Base-by-base conservation (phyloP, 2,888 invertebrate genomes). In the Diarsia mendica region DNA sequence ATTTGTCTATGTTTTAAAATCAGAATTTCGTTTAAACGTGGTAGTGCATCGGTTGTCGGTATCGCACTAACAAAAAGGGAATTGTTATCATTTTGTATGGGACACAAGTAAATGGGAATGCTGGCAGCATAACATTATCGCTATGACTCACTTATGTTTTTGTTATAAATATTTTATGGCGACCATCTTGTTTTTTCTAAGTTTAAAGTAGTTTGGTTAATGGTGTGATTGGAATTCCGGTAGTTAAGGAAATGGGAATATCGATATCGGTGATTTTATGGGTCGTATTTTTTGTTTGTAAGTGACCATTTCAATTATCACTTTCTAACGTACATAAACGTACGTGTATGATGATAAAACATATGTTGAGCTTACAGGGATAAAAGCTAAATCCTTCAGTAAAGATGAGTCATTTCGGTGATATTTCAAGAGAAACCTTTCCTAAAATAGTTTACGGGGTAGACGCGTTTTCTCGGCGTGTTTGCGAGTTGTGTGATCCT, bases 51-150 rank as follows among this genome's bases (percentile, higher is more conserved):
- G 91, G 90, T 79, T 88, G 92, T 89, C 92, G 89, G 89, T 90
- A 89, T 90, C 87, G 89, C 82, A 96, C 96, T 95, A 94, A 95
- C 94, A 93, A 93, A 92, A 93, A 94, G 92, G 94, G 93, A 92
- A 93, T 95, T 93, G 91, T 95, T 96, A 96, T 96, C 96, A 94
- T 92, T 94, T 93, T 89, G 95, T 95, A 95, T 94, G 94, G 95
- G 91, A 93, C 92, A 91, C 92, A 92, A 89, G 94, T 92, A 94
- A 94, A 94, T 95, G 92, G 89, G 93, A 89, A 95, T 94, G 95
- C 91, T 88, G 83, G 85, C 89, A 89, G 96, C 92, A 96, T 96
- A 90, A 91, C 92, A 95, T 95, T 96, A 96, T 96, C 96, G 88
- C 84, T 73, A 80, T 94, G 94, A 94, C 88, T 91, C 93, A 93